A percentile compares a stretch with the other conserved stretches of the same genome.
These are phyloP conservation scores for Frieseomelitta varia DNA, from an alignment of 1,140 invertebrate species.

Conservation along the genomic window DNA sequence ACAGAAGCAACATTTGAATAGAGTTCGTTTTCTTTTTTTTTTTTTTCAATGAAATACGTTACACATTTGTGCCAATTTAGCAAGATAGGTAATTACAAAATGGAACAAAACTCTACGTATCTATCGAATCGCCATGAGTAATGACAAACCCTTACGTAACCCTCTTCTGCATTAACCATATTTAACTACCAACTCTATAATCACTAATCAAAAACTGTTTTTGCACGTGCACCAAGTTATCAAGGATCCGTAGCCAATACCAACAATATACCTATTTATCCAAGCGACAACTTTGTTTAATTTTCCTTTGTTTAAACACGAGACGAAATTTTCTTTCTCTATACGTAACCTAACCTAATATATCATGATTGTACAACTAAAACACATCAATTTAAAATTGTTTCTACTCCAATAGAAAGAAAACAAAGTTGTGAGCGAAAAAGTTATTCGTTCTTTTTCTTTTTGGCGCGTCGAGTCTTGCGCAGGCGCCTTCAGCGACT, in stretches of 20 bases:
- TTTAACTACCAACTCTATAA: neutral
- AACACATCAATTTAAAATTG: constrained; percentile 4
- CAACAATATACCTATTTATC: constrained; percentile 1
- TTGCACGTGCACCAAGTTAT: neutral
- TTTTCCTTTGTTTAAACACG: neutral
- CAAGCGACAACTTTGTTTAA: neutral
- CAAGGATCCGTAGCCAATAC: neutral
- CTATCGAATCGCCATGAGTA: neutral
- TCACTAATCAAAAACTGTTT: neutral
- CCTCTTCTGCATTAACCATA: neutral
- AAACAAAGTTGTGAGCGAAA: neutral
- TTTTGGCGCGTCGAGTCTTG: neutral
- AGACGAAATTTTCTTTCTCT: constrained; percentile 2
- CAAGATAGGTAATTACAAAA: neutral
- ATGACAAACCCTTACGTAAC: neutral
- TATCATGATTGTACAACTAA: neutral
- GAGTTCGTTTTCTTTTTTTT: too few species aligned
- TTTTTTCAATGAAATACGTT: neutral
- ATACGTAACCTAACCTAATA: neutral
- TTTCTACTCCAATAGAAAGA: neutral
- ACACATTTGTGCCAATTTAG: neutral
- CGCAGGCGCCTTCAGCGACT: neutral
- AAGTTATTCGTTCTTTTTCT: neutral
- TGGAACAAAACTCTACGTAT: neutral
- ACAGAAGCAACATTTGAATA: neutral